phyloP scores from a whole-genome alignment of 2,888 invertebrate species.

The Mystacides longicornis region DNA sequence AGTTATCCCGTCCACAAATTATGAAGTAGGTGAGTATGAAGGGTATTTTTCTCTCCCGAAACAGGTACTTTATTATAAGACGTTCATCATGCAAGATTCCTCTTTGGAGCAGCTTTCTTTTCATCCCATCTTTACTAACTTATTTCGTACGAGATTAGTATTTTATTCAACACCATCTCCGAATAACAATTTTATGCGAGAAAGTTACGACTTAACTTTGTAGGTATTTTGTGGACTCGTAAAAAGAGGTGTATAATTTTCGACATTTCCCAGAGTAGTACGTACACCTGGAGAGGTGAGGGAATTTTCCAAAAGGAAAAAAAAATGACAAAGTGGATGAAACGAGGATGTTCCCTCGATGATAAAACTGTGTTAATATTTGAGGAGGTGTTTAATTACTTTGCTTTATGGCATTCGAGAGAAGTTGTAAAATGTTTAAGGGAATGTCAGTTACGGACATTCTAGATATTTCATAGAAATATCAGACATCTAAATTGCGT shows the following conservation, averaged over 20 bases:
- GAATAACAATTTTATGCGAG: conserved; percentile 20
- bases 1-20: too few species aligned
- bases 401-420: conserved; percentile 12
- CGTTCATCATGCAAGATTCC: neutral
- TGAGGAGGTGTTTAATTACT: conserved; percentile 22
- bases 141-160: conserved; percentile 11
- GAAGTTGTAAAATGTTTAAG: conserved; percentile 23
- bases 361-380: conserved; percentile 18
- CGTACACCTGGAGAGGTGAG: conserved; percentile 8
- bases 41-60: too few species aligned
- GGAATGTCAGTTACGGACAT: neutral
- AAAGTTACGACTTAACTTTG: conserved; percentile 23
- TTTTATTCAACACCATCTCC: conserved; percentile 19
- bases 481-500: too few species aligned
- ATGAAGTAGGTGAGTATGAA: too few species aligned
- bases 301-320: conserved; percentile 18
- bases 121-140: conserved; percentile 10
- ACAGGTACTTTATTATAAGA: too few species aligned
- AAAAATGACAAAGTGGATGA: conserved; percentile 2
- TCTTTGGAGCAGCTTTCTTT: neutral
- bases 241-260: conserved; percentile 21
- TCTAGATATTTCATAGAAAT: too few species aligned
- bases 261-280: conserved; percentile 11
- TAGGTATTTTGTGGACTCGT: conserved; percentile 23
- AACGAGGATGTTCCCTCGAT: neutral